Evolutionary conservation across 2,888 invertebrate species (phyloP), one percentile per base, ranked within the genome.

Genomic region (Orchesellides sinensis): DNA sequence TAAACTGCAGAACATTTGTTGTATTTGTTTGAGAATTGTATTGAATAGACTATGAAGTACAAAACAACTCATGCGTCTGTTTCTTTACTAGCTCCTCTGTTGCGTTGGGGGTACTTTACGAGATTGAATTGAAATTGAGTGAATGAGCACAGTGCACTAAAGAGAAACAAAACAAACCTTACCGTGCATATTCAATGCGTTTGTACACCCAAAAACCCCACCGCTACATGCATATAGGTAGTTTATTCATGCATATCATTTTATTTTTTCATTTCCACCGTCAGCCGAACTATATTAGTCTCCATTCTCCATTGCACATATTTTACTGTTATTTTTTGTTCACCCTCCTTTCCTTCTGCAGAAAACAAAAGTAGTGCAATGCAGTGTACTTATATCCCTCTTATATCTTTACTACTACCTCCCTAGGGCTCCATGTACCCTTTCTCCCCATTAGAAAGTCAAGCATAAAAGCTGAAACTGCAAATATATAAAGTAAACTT

Each of bases 101-200:
- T 80, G 80, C 73, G 47, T 35, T 80, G 80, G 72, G 72, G 72
- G 72, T 80, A 80, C 80, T 73, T 80, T 59, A 73, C 72, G 32
- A 73, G 80, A 80, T 80, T 80, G 73, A 80, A 80, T 73, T 73
- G 47, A 73, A 73, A 73, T 59, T 66, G 80, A 73, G 66, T 72
- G 66, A 73, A 59, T 47, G 73, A 66, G 29, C 12, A 80, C 72
- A 73, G 40, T 72, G 80, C 72, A 70, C 27, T 61, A 23, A 32
- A 47, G 21, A 49, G 49, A 59, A 12, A 56, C 65, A 65, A 59
- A 29, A 59, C 59, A 29, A 2, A 32, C 40, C 2, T 40, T 54
- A n/a, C 25, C 6, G 17, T 47, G 47, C 47, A 47, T 8, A 12
- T 35, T 12, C 35, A 12, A 35, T 8, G 12, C 12, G 35, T 5